Percentiles rank a stretch among this genome's conserved stretches.
phyloP scores from a whole-genome alignment of 1,140 invertebrate species.

The Eurosta solidaginis region DNA sequence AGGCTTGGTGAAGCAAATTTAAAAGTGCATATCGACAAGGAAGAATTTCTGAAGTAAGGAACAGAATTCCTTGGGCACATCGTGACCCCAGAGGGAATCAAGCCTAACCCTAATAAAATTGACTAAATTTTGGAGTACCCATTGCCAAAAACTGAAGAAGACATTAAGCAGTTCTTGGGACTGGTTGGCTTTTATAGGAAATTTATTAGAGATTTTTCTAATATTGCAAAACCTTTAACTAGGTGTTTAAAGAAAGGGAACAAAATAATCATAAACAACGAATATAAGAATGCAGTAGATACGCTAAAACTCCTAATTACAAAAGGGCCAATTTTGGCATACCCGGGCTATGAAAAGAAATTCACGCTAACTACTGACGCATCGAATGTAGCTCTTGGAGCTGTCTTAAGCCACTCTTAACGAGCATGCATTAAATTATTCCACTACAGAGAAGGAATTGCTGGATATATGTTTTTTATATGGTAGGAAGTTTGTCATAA shows the following conservation, averaged over 20 bases:
- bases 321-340: constrained; percentile 18
- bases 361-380: constrained; percentile 24
- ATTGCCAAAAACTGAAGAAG: neutral
- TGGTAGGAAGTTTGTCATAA: constrained; percentile 28
- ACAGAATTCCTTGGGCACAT: constrained; percentile 24
- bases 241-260: constrained; percentile 30
- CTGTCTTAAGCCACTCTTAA: constrained; percentile 28
- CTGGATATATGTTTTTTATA: constrained; percentile 19
- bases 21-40: neutral
- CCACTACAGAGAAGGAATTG: constrained; percentile 7
- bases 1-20: neutral
- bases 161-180: constrained; percentile 28
- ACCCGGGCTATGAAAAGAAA: constrained; percentile 16
- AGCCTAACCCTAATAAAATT: constrained; percentile 29
- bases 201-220: constrained; percentile 30
- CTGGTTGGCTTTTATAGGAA: no score
- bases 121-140: constrained; percentile 17
- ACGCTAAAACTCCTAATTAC: neutral
- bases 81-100: constrained; percentile 1
- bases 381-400: constrained; percentile 2
- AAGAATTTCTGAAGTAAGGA: neutral
- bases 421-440: constrained; percentile 25
- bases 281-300: constrained; percentile 17
- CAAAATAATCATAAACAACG: constrained; percentile 2
- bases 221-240: constrained; percentile 28